Conservation (phyloP, 2,888 invertebrate species). For the Lasioglossum figueresi region DNA sequence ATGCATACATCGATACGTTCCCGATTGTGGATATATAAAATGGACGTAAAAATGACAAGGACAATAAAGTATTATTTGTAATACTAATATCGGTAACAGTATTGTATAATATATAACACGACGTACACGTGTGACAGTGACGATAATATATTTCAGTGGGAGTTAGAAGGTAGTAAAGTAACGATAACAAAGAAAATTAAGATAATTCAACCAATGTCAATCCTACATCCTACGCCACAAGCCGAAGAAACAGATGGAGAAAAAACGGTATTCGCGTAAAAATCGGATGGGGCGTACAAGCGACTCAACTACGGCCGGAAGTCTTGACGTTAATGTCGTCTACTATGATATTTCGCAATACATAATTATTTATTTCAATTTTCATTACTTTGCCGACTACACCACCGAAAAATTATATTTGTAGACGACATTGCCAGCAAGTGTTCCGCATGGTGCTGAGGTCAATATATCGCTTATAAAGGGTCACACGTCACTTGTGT, state of each 20-base stretch:
- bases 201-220: slow-evolving; percentile 75
- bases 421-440: slow-evolving; percentile 42
- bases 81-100: slow-evolving; percentile 56
- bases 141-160: slow-evolving; percentile 58
- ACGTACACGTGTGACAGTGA: slow-evolving; percentile 62
- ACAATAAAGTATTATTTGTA: slow-evolving; percentile 39
- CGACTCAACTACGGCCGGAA: slow-evolving; percentile 71
- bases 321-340: slow-evolving; percentile 48
- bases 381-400: neutral
- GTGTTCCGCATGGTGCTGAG: slow-evolving; percentile 57
- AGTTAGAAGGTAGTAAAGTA: slow-evolving; percentile 43
- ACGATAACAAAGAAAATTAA: slow-evolving; percentile 66
- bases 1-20: slow-evolving; percentile 43
- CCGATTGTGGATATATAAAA: slow-evolving; percentile 33
- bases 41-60: slow-evolving; percentile 42
- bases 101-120: slow-evolving; percentile 43
- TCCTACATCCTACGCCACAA: slow-evolving; percentile 81
- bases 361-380: neutral
- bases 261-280: slow-evolving; percentile 70
- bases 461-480: slow-evolving; percentile 65
- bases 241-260: slow-evolving; percentile 76
- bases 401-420: neutral
- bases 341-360: neutral
- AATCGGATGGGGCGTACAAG: slow-evolving; percentile 75
- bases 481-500: slow-evolving; percentile 71